Evolutionary conservation across 2,888 invertebrate species (phyloP), one percentile per base, ranked within the genome.

Genomic region (Eurois occulta): DNA sequence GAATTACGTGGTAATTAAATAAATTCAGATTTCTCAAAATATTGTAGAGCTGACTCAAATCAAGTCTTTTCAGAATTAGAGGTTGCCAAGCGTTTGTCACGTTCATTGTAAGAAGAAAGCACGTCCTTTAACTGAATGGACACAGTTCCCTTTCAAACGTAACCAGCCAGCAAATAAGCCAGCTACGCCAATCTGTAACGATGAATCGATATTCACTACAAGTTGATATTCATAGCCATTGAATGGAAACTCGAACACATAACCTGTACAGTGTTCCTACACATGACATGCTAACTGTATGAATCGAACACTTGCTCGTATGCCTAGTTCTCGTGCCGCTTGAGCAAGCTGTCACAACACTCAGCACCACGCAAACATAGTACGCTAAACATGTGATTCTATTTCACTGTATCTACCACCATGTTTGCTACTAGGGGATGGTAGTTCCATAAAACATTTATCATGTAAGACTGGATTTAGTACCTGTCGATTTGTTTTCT

Each of bases 161-260:
- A n/a, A 13, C 64, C 24, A 13, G 6, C 6, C 24, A 38, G 18
- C n/a, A 6, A n/a, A 72, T 32, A 10, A 55, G 8, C 1, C 1
- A 71, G 7, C 24, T 46, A 10, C 3, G 35, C 3, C 18, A 18
- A 41, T 52, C 5, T 28, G 0, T 73, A 32, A 32, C 72, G 8
- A 32, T n/a, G n/a, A 32, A 0, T 16, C n/a, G 8, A 38, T 2
- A 28, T 35, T 72, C 24, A 24, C 21, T 11, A 41, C 7, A 21
- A 66, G 18, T 48, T 62, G 3, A 62, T 38, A 64, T 55, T 38
- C 32, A 18, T 24, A 69, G 16, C 43, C 28, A 24, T 16, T 77
- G 66, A 72, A 72, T 78, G 46, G 41, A 60, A 78, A 67, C 21
- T 62, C 60, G 16, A 72, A n/a, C 60, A 35, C 13, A 35, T 55